Evolutionary conservation across 2,888 invertebrate genomes (phyloP).

Genomic region (Stegophylla sp.): DNA sequence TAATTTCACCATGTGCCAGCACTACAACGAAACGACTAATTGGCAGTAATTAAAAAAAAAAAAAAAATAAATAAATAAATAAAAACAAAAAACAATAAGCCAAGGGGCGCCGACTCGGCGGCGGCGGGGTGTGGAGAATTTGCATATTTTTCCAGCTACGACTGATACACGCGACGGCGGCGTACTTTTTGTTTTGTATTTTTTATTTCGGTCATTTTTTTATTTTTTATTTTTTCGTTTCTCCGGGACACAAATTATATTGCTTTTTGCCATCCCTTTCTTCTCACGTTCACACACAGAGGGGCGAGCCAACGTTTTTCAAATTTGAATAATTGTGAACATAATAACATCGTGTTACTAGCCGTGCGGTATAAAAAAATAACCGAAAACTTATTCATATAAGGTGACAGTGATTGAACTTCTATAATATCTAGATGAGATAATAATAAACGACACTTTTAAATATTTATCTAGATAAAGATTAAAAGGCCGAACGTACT

Average conservation of each 20-base stretch:
- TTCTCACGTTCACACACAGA: no score
- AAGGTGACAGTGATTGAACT: no score
- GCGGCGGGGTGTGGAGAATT: conserved; percentile 9
- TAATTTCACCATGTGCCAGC: conserved; percentile 29
- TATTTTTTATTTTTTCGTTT: no score
- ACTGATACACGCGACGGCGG: no score
- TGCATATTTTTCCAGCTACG: conserved; percentile 36
- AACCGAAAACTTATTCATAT: not conserved
- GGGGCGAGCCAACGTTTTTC: no score
- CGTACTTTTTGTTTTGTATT: conserved; percentile 17
- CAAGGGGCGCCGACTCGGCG: conserved; percentile 21
- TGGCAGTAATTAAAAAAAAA: conserved; percentile 42
- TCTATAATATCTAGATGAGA: no score
- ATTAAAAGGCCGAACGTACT: no score
- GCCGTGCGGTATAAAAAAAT: not conserved
- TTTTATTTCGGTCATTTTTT: not conserved
- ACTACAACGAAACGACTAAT: conserved; percentile 36
- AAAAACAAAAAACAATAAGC: conserved; percentile 28
- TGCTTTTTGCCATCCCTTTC: conserved; percentile 10
- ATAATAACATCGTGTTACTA: not conserved
- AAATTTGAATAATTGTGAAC: no score
- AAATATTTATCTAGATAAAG: no score
- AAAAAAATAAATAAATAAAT: conserved; percentile 11
- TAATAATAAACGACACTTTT: no score
- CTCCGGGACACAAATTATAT: conserved; percentile 6